Evolutionary conservation across 1,140 invertebrate genomes (phyloP).

Genomic region (Calliphora vicina): DNA sequence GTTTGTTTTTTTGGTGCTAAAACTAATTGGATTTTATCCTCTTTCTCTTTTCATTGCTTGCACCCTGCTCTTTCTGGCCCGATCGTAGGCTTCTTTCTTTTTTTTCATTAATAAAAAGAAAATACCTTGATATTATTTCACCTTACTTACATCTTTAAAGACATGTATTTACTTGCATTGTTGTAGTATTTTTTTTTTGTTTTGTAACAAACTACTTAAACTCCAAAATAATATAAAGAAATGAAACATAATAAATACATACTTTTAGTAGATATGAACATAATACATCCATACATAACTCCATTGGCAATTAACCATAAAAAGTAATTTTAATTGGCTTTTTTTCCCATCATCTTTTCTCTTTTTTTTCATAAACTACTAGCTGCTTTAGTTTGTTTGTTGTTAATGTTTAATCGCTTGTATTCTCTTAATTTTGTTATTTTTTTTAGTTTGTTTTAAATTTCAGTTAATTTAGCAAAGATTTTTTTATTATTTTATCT

Average conservation of each 20-base stretch:
- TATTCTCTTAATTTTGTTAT: no score
- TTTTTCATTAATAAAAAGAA: not conserved
- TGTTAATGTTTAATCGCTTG: not conserved
- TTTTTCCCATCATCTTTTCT: not conserved
- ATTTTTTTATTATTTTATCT: not conserved
- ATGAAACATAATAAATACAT: not conserved
- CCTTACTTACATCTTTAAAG: no score
- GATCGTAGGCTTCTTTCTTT: not conserved
- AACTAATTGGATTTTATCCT: slow-evolving; percentile 22
- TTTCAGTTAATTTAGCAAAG: not conserved
- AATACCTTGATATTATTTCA: not conserved
- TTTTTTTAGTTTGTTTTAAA: not conserved
- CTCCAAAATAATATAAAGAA: no score
- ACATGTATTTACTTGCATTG: no score
- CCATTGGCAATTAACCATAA: slow-evolving; percentile 21
- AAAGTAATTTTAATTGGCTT: slow-evolving; percentile 25
- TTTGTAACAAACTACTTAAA: no score
- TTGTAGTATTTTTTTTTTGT: no score
- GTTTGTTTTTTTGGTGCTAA: not conserved
- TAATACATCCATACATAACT: not conserved
- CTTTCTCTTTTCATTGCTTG: not conserved
- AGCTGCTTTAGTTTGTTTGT: not conserved
- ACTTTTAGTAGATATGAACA: no score
- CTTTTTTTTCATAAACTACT: not conserved
- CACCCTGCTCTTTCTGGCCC: not conserved